Base-by-base conservation (phyloP, 2,797 vertebrate species). In the Pteronotus mesoamericanus region DNA sequence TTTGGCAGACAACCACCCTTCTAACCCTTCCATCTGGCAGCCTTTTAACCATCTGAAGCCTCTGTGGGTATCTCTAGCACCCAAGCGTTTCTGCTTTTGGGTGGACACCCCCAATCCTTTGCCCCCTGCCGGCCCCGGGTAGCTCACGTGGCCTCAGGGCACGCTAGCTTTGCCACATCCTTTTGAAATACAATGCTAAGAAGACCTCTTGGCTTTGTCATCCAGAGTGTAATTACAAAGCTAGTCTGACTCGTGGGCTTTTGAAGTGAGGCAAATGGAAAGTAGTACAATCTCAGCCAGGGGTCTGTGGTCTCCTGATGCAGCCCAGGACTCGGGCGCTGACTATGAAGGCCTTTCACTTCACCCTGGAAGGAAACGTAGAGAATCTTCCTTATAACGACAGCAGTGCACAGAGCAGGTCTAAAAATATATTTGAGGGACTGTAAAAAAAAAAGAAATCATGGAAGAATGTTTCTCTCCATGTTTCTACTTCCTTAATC, bases 21-120 rank as follows among this genome's bases (percentile, higher is more conserved):
- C n/a, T n/a, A n/a, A n/a, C n/a, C n/a, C n/a, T n/a, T n/a, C n/a
- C n/a, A n/a, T n/a, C n/a, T n/a, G n/a, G n/a, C n/a, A n/a, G n/a
- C 19, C 4, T 12, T 34, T 4, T 26, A 26, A 26, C 24, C 55
- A 61, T 26, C 16, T 0, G 2, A 51, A 61, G 51, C 32, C 19
- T 1, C 4, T 0, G 0, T 0, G 0, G 3, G 7, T 4, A 11
- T 37, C 32, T 51, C 51, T 5, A 24, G 57, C 51, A 37, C 68
- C 26, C 32, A 15, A 11, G 18, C 0, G 22, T 53, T 79, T 77
- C 83, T 72, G 9, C 55, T 51, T 55, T 32, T 32, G 21, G 42
- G 16, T n/a, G 29, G 66, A 64, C 39, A 29, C 11, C 24, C 26
- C 26, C 26, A 9, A 55, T 61, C 72, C 51, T 42, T 34, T n/a